Base-by-base conservation (phyloP, 35 echinoderm and acorn worm species). In the Acanthaster planci region DNA sequence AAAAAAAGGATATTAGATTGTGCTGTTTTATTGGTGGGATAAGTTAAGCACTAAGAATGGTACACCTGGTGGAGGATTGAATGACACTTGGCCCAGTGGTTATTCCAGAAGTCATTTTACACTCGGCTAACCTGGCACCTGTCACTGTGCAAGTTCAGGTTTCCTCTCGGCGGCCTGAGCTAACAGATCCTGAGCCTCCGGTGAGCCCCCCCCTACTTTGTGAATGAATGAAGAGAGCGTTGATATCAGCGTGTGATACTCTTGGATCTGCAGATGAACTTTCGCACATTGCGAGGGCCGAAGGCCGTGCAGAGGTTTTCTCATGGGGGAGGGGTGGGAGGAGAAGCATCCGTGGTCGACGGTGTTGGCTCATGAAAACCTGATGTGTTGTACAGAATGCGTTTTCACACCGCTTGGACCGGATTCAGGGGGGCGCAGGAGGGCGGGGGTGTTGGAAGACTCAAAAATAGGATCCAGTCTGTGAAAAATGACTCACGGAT, bases 51-150 rank as follows among this genome's bases (percentile, higher is more conserved):
- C 64, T 10, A 5, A 72, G 34, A 72, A 21, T 12, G 34, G 64
- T 72, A 19, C 64, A 72, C 64, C 64, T 72, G 64, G 22, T 19
- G 19, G 21, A 3, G 18, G 29, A 72, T 72, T 72, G 64, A 72
- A 72, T 72, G 64, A 72, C 64, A 72, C 64, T 72, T 26, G 34
- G 34, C 23, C 64, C 64, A 34, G 21, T 72, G n/a, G 64, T 72
- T 72, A 72, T 72, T 72, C 34, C 64, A 72, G 64, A 72, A 72
- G 23, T 72, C 64, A 72, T 72, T 72, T 72, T 72, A 34, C 64
- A 72, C 64, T 72, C 23, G 26, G 26, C 26, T 72, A 72, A 72
- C 34, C 26, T 72, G 1, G 34, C 64, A 72, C 64, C 64, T 72
- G 64, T 72, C 64, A 72, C 23, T 26, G 34, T 31, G 30, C 5